Evolutionary conservation across 2,888 invertebrate species (phyloP).

Genomic region (Chymomyza procnemis): DNA sequence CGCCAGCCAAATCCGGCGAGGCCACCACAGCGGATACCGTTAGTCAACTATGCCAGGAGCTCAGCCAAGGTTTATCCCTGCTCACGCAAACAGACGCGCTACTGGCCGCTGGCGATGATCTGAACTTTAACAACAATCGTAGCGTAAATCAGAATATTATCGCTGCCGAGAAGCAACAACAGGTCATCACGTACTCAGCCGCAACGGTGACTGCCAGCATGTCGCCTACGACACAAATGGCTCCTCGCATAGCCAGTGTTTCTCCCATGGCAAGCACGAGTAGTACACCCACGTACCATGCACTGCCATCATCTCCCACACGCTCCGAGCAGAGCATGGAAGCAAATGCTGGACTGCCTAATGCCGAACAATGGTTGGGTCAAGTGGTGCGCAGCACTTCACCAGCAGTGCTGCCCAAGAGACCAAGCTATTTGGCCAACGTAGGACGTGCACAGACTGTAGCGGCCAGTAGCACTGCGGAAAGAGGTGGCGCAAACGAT

Average conservation of each 20-base stretch:
- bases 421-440: conserved; percentile 79
- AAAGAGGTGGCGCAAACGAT: conserved; percentile 76
- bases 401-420: conserved; percentile 79
- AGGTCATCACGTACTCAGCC: conserved; percentile 54
- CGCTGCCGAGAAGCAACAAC: conserved; percentile 72
- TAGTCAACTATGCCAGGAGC: conserved; percentile 87
- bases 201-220: conserved; percentile 44
- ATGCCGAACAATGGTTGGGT: conserved; percentile 91
- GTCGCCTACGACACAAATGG: conserved; percentile 77
- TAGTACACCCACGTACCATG: conserved; percentile 28
- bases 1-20: conserved; percentile 80
- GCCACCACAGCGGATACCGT: conserved; percentile 81
- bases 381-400: conserved; percentile 83
- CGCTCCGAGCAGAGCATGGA: conserved; percentile 60
- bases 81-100: conserved; percentile 81
- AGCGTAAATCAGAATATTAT: conserved; percentile 81
- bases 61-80: conserved; percentile 84
- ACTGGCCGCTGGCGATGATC: conserved; percentile 77
- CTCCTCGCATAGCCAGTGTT: conserved; percentile 82
- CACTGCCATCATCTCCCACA: conserved; percentile 59
- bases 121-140: conserved; percentile 81
- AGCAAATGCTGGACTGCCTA: conserved; percentile 82
- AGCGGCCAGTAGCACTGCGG: conserved; percentile 80
- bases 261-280: conserved; percentile 76
- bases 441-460: conserved; percentile 82